Evolutionary conservation across 2,888 invertebrate genomes (phyloP).

Genomic region (Microchrysa polita): DNA sequence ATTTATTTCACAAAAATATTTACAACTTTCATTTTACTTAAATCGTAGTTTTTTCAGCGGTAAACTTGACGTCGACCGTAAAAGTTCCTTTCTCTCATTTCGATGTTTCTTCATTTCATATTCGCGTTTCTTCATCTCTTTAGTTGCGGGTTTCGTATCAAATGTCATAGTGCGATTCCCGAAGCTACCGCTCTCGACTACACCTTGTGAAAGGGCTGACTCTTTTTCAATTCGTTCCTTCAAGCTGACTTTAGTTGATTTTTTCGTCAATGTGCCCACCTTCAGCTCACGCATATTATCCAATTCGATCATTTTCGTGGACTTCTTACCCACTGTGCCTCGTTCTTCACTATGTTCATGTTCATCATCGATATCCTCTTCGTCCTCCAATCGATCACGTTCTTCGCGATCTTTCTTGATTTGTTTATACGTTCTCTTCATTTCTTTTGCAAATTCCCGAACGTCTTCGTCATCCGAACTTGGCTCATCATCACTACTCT

Average conservation of each 20-base stretch:
- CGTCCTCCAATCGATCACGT: conserved; percentile 56
- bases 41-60: conserved; percentile 63
- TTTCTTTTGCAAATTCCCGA: conserved; percentile 80
- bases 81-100: conserved; percentile 74
- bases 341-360: conserved; percentile 52
- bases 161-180: conserved; percentile 87
- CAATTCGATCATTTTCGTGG: conserved; percentile 71
- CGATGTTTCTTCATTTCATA: conserved; percentile 73
- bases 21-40: conserved; percentile 54
- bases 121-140: conserved; percentile 68
- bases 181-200: conserved; percentile 64
- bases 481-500: conserved; percentile 67
- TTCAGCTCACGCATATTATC: conserved; percentile 72
- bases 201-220: conserved; percentile 61
- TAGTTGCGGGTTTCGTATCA: conserved; percentile 69
- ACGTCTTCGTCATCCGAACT: conserved; percentile 82
- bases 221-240: conserved; percentile 78
- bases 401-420: conserved; percentile 61
- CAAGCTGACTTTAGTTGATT: conserved; percentile 63
- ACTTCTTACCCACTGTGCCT: conserved; percentile 52
- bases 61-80: conserved; percentile 67
- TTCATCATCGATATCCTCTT: conserved; percentile 56
- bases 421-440: conserved; percentile 74
- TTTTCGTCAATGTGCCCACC: conserved; percentile 60
- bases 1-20: too few relatives aligned